A percentile compares a stretch with the other conserved stretches of the same genome.
These are phyloP conservation scores for Ophion ventricosus DNA, from an alignment of 2,888 invertebrate species.

Conservation along the genomic window DNA sequence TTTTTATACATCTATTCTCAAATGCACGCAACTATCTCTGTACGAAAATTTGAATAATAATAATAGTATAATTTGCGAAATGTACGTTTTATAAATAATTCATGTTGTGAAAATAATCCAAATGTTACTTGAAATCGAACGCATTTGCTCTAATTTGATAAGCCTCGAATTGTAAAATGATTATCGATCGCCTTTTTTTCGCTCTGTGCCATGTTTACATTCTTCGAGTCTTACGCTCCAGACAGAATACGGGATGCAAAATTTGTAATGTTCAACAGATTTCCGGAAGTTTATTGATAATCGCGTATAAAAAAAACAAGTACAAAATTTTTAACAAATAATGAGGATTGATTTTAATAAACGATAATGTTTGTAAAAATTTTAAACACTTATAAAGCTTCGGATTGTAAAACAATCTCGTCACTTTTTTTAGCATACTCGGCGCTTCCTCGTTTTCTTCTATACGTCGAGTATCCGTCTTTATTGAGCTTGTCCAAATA, in stretches of 20 bases:
- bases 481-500: background rate
- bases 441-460: background rate
- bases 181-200: background rate
- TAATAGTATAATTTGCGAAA: background rate
- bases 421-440: background rate
- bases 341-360: background rate
- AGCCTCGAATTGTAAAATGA: background rate
- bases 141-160: background rate
- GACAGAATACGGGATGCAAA: background rate
- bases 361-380: background rate
- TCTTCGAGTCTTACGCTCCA: background rate
- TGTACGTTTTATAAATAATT: background rate
- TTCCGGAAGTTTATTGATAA: background rate
- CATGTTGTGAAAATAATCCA: background rate
- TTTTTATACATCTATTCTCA: constrained; percentile 7
- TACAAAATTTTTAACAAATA: background rate
- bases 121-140: background rate
- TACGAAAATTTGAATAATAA: constrained; percentile 24
- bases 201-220: background rate
- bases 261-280: background rate
- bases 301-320: background rate
- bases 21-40: background rate
- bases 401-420: background rate
- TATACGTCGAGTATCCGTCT: background rate
- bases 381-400: background rate